Evolutionary conservation across 2,888 invertebrate species (phyloP), one percentile per base, ranked within the genome.

Genomic region (Polyploca ridens): DNA sequence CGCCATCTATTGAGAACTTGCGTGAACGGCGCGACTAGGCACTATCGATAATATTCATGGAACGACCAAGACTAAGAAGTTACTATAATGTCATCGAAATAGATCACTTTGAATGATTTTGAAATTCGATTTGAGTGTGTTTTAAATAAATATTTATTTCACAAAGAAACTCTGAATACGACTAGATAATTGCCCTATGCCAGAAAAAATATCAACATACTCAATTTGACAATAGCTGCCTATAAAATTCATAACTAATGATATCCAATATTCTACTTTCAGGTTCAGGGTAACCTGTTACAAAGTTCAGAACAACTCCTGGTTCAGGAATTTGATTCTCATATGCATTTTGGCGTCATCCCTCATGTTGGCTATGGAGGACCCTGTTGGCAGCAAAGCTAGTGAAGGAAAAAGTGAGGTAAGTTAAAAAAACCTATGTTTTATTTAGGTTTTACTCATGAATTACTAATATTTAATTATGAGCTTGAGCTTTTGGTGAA

Each of bases 341-440:
- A 96, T 97, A 3, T 99, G 99, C 88, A 99, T 99, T 86, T 96
- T 99, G 95, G 98, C 99, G 70, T 99, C 99, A 2, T 99, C 99
- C 44, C 98, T 98, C 59, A 98, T 99, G 97, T 95, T 99, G 85
- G 99, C 99, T 0, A 97, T 99, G 79, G 99, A 99, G 90, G 99
- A 99, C 90, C 99, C 99, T 0, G 95, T 99, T 0, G 86, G 81
- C 0, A 79, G 76, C 2, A 83, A 83, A 58, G 82, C 76, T 0
- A 84, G 68, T 58, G 84, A 84, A 59, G 65, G 60, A 0, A 88
- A 83, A 65, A 85, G 80, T 66, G 92, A 93, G 69, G 93, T 92
- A 68, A 71, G 79, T 69, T 27, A 27, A 41, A 41, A 41, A 3
- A 13, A 13, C 7, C 35, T 35, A 7, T 35, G 27, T 27, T 27